Base-by-base conservation (phyloP, 2,888 invertebrate genomes). In the Mesorhabditis sp. region DNA sequence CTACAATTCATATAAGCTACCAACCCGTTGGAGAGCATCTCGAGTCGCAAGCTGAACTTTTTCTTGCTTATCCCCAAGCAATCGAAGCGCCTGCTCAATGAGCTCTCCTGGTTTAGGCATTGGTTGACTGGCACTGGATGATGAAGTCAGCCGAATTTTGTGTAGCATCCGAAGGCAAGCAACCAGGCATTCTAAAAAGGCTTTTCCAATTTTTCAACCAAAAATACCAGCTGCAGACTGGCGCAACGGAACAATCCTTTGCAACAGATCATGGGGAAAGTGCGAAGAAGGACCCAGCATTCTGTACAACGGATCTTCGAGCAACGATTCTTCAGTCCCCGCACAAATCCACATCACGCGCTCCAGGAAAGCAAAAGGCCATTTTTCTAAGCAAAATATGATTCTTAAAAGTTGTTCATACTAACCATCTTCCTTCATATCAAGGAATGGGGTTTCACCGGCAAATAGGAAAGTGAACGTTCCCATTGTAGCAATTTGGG, bases 21-120 rank as follows among this genome's bases (percentile, higher is more conserved):
- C 28, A 28, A 50, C 58, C 58, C n/a, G 7, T 50, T 10, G 10
- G 2, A 50, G n/a, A 50, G 58, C 58, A 50, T 50, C 58, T 50
- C 58, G 7, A n/a, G 58, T n/a, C n/a, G 58, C n/a, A n/a, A 50
- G 58, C n/a, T 50, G 58, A 50, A 50, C 58, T 50, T n/a, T 10
- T 50, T 50, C 58, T n/a, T 50, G 58, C 2, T 50, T 50, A n/a
- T 50, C 58, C 10, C 58, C 58, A 10, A 50, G 58, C n/a, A 50
- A 50, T 50, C n/a, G 7, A 10, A 50, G 58, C 58, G 58, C 7
- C 58, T 13, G n/a, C n/a, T n/a, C n/a, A 10, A 50, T 13, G 10
- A 50, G 58, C 58, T 50, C 58, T 50, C n/a, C 58, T 13, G 10
- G 7, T 50, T 50, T 10, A 10, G 58, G 58, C n/a, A 28, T 28